Conservation (phyloP, 2,113 vertebrate genomes). For the Excalfactoria chinensis region DNA sequence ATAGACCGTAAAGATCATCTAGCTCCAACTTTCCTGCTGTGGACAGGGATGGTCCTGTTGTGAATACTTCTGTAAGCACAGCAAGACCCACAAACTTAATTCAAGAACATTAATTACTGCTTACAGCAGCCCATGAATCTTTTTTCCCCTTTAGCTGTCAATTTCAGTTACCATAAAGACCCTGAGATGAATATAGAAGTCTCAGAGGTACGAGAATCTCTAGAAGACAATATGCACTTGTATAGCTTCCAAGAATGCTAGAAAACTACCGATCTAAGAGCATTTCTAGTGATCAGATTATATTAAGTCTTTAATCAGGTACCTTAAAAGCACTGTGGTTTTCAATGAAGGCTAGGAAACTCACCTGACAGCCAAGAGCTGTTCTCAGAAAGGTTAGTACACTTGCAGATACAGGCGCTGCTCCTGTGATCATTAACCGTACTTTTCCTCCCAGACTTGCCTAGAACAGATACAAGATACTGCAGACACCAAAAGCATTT, state of each 20-base stretch:
- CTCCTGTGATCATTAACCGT: slow-evolving; percentile 92
- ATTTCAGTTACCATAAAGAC: neutral
- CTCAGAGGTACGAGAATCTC: neutral
- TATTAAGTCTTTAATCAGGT: neutral
- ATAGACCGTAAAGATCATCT: too few species aligned
- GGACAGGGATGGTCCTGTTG: neutral
- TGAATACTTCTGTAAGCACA: neutral
- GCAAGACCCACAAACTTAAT: neutral
- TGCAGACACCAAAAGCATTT: slow-evolving; percentile 43
- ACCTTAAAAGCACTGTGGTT: neutral
- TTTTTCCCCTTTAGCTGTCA: neutral
- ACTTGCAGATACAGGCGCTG: slow-evolving; percentile 92
- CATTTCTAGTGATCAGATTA: neutral
- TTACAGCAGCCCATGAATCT: neutral
- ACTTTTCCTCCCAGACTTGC: slow-evolving; percentile 92
- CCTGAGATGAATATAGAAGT: neutral
- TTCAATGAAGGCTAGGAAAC: neutral
- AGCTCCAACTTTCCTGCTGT: too few species aligned
- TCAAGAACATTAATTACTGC: neutral
- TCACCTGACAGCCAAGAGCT: slow-evolving; percentile 96
- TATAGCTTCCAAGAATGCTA: neutral
- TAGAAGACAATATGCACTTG: neutral
- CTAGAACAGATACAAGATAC: slow-evolving; percentile 74
- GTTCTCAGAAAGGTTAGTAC: slow-evolving; percentile 92
- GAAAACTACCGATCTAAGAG: neutral